These are phyloP conservation scores for Lagenorhynchus albirostris DNA, from an alignment of 2,113 vertebrate genomes.

Conservation along the genomic window DNA sequence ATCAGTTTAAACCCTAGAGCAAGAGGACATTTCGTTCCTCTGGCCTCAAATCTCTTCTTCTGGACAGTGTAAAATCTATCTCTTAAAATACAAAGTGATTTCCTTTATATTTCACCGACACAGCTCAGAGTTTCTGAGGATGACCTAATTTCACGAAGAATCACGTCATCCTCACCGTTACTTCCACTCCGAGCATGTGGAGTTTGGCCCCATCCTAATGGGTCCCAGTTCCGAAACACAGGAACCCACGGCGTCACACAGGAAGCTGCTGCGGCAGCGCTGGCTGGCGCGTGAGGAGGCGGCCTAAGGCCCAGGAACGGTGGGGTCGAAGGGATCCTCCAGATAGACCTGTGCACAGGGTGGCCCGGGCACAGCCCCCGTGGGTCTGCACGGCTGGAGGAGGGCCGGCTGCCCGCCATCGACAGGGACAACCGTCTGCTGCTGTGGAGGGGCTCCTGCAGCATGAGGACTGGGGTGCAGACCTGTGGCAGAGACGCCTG, in stretches of 20 bases:
- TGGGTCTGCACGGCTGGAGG: constrained; percentile 75
- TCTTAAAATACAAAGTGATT: neutral
- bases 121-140: neutral
- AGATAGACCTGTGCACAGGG: neutral
- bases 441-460: constrained; percentile 81
- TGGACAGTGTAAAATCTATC: neutral
- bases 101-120: neutral
- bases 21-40: neutral
- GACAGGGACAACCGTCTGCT: constrained; percentile 83
- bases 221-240: neutral
- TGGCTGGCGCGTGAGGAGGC: too few relatives aligned
- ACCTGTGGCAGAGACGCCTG: constrained; percentile 76
- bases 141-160: neutral
- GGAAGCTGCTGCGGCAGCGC: neutral
- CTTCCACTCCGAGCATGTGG: neutral
- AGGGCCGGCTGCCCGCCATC: constrained; percentile 75
- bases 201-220: neutral
- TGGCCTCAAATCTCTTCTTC: neutral
- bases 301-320: rapidly evolving
- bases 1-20: neutral
- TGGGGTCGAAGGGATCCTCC: too few relatives aligned
- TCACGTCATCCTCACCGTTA: rapidly evolving
- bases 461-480: constrained; percentile 79
- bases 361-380: neutral
- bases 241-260: neutral